These are phyloP conservation scores for Chamaetylas fuelleborni DNA, from an alignment of 2,113 vertebrate species.

Conservation along the genomic window DNA sequence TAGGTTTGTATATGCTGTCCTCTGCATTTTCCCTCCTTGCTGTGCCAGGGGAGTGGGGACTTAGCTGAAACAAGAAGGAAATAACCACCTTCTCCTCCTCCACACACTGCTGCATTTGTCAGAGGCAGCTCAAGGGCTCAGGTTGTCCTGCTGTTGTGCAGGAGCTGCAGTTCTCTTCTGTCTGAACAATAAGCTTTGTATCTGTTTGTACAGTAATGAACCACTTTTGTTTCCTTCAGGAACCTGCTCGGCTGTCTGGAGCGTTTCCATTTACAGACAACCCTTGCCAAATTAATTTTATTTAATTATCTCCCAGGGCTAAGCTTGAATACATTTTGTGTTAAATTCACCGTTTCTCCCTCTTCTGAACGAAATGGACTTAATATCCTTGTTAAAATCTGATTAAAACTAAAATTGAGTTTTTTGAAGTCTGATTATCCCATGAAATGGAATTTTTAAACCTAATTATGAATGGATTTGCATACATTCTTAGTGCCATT, in stretches of 20 bases:
- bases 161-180: neutral
- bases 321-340: constrained; percentile 83
- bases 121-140: constrained; percentile 2
- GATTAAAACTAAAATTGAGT: constrained; percentile 86
- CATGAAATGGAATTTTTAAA: constrained; percentile 88
- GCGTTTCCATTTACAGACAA: constrained; percentile 73
- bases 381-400: constrained; percentile 86
- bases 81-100: neutral
- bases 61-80: neutral
- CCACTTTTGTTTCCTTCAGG: constrained; percentile 70
- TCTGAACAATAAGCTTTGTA: constrained; percentile 23
- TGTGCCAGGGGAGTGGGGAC: neutral
- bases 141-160: neutral
- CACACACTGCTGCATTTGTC: neutral
- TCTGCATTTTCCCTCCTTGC: neutral
- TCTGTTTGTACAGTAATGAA: constrained; percentile 51
- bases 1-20: neutral
- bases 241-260: constrained; percentile 58
- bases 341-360: constrained; percentile 80
- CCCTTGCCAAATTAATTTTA: constrained; percentile 85
- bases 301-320: constrained; percentile 84
- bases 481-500: constrained; percentile 82
- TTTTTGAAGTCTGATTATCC: constrained; percentile 88
- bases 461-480: constrained; percentile 85
- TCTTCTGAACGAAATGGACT: constrained; percentile 79